phyloP scores from a whole-genome alignment of 2,888 invertebrate species.

The Anthophora plumipes region DNA sequence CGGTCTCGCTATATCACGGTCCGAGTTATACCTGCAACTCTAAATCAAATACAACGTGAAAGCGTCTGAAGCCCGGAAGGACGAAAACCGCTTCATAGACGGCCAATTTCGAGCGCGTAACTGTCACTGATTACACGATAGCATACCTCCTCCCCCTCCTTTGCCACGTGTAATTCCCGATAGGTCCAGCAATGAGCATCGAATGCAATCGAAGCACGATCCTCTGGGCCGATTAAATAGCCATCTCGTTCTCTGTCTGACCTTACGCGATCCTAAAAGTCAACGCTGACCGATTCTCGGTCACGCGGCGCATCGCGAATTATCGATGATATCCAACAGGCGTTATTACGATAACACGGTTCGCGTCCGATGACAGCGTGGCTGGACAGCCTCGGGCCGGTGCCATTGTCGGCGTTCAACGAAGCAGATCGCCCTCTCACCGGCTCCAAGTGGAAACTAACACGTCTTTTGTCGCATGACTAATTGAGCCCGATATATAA shows the following conservation, averaged over 20 bases:
- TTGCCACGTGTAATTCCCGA: conserved; percentile 52
- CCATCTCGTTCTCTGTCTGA: background rate
- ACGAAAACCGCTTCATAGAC: conserved; percentile 9
- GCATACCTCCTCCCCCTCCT: conserved; percentile 12
- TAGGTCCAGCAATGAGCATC: conserved; percentile 32
- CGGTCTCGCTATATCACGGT: too few relatives aligned
- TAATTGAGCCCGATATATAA: conserved; percentile 80
- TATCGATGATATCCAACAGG: conserved; percentile 59
- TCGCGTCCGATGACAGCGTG: conserved; percentile 62
- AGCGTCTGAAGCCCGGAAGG: background rate
- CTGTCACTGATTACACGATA: conserved; percentile 24
- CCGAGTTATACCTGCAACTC: too few relatives aligned
- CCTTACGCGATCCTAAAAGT: conserved; percentile 24
- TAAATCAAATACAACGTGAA: background rate
- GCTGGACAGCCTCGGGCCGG: conserved; percentile 33
- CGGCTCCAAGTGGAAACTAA: conserved; percentile 66
- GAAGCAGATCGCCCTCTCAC: conserved; percentile 70
- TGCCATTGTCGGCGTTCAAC: conserved; percentile 70
- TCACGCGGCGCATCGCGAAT: conserved; percentile 45
- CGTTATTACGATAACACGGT: conserved; percentile 64
- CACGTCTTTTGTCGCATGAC: conserved; percentile 79
- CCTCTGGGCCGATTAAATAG: conserved; percentile 19
- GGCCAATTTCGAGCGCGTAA: conserved; percentile 6
- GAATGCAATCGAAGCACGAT: background rate
- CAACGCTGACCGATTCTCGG: conserved; percentile 38